A percentile compares a stretch with the other conserved stretches of the same genome.
These are phyloP conservation scores for Macquaria ambigua DNA, from an alignment of 2,113 vertebrate species.

Conservation along the genomic window DNA sequence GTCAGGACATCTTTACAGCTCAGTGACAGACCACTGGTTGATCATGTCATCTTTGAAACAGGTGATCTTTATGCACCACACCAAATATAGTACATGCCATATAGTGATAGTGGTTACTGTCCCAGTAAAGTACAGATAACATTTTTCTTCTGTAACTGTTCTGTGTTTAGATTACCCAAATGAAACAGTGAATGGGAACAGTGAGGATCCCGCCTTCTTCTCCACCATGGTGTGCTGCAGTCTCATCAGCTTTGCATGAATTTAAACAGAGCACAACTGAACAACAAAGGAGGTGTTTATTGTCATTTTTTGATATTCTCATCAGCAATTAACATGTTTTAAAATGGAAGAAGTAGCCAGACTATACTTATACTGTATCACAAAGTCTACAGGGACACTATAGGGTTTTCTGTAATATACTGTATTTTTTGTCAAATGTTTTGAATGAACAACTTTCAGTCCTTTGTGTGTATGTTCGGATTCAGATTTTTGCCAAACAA, in stretches of 20 bases:
- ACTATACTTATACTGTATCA: neutral
- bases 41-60: slow-evolving; percentile 83
- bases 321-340: neutral
- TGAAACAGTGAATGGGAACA: slow-evolving; percentile 75
- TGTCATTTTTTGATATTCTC: slow-evolving; percentile 8
- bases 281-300: slow-evolving; percentile 18
- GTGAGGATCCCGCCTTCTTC: slow-evolving; percentile 84
- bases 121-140: neutral
- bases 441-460: slow-evolving; percentile 1
- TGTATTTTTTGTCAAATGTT: slow-evolving; percentile 1
- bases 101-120: neutral
- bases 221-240: slow-evolving; percentile 80
- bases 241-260: slow-evolving; percentile 77
- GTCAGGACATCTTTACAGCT: slow-evolving; percentile 90
- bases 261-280: slow-evolving; percentile 11
- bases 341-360: neutral
- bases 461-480: neutral
- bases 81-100: neutral
- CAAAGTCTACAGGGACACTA: neutral
- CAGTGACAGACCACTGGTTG: slow-evolving; percentile 85
- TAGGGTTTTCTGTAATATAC: neutral
- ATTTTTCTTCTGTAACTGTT: neutral
- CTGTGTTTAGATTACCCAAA: slow-evolving; percentile 82
- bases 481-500: slow-evolving; percentile 22
- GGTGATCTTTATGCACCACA: slow-evolving; percentile 77